Evolutionary conservation across 1,140 invertebrate genomes (phyloP), one percentile per base, ranked within the genome.

Genomic region (Teleopsis dalmanni): DNA sequence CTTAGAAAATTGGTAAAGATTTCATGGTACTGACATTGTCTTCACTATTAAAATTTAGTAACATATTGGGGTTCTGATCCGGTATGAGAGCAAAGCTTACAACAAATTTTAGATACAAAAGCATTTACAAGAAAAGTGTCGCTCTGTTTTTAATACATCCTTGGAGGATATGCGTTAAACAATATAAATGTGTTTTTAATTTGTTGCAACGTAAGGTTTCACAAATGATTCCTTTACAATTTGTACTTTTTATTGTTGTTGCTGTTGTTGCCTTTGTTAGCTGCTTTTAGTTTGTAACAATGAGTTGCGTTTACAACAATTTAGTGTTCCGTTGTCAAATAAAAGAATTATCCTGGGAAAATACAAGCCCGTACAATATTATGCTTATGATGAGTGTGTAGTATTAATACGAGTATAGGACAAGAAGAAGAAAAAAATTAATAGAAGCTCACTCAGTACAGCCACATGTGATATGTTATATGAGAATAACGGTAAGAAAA

Each of bases 151-250:
- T 48, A 51, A 33, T 51, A 46, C 31, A 27, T n/a, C 42, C 42
- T 35, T 22, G 25, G 29, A 46, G 42, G 35, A 22, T 45, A 45
- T 43, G 29, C 47, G 51, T 53, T 50, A 55, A 60, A 52, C 62
- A 57, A 59, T 62, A 63, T 61, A 62, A 63, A 62, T 63, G 62
- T 36, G 52, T 53, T 65, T 61, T 65, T 65, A 65, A 65, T 65
- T 65, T 65, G 53, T 56, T 50, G 13, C 35, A 18, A 22, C 44
- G 35, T 48, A 34, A 36, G 56, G 52, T 60, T 59, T 52, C n/a
- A 57, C 57, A 60, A 57, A 60, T 59, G 56, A 54, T 48, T 45
- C 14, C 26, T 48, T 46, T n/a, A 45, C 9, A 34, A 41, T 14
- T 37, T 42, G 27, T 21, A 18, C 22, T 34, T 29, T n/a, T 29